These are phyloP conservation scores for Drosophila meridionalis DNA, from an alignment of 2,888 invertebrate genomes.

Conservation along the genomic window DNA sequence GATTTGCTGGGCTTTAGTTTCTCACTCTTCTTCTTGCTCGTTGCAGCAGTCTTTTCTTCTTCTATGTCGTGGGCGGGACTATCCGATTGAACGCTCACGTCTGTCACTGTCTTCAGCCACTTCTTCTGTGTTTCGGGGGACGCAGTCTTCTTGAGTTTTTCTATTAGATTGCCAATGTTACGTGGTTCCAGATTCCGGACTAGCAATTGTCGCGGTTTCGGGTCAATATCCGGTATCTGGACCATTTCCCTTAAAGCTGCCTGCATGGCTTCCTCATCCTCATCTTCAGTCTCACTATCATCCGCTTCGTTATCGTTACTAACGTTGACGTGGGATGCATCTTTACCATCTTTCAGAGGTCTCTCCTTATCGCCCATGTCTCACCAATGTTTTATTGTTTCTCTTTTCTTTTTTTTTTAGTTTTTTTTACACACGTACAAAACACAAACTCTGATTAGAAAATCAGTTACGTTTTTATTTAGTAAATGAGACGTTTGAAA, in stretches of 20 bases:
- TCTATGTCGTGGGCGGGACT: too few relatives aligned
- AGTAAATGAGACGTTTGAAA: conserved; percentile 18
- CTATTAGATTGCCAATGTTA: background rate
- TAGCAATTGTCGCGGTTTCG: background rate
- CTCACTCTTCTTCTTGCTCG: too few relatives aligned
- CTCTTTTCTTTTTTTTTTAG: conserved; percentile 5
- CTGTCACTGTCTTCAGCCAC: conserved; percentile 4
- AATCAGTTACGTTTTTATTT: conserved; percentile 49
- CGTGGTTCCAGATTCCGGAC: background rate
- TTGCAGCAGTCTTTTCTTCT: background rate
- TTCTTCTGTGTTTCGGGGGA: conserved; percentile 10
- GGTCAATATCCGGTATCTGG: conserved; percentile 51
- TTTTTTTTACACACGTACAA: conserved; percentile 10
- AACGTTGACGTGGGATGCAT: background rate
- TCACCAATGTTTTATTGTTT: conserved; percentile 6
- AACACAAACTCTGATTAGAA: conserved; percentile 60
- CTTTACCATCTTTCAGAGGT: background rate
- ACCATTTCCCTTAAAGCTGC: conserved; percentile 57
- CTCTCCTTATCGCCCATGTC: conserved; percentile 12
- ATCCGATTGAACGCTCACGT: background rate
- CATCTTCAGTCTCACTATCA: conserved; percentile 18
- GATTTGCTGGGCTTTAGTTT: background rate
- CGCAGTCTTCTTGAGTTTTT: background rate
- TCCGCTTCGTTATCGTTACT: conserved; percentile 13
- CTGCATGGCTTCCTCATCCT: conserved; percentile 50